A percentile compares a stretch with the other conserved stretches of the same genome.
Conservation (phyloP, 2,113 vertebrate species). For the Gallinago undulata region DNA sequence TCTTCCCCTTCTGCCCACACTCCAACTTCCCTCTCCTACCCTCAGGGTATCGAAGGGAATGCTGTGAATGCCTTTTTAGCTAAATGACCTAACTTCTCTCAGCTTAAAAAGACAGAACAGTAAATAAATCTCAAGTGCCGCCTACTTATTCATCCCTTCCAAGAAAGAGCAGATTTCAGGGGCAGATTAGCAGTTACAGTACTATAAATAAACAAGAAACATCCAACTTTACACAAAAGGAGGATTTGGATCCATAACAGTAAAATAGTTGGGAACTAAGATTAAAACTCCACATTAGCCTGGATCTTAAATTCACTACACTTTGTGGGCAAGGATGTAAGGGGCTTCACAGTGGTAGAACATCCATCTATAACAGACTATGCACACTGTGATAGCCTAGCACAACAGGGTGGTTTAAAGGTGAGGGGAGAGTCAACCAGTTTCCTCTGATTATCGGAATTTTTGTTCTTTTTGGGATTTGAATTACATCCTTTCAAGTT, state of each 20-base stretch:
- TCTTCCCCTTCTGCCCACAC: not conserved
- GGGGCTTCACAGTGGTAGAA: not conserved
- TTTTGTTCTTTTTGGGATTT: constrained; percentile 1
- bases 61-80: not conserved
- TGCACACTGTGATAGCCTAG: not conserved
- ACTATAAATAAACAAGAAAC: not conserved
- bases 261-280: not conserved
- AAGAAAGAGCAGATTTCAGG: not conserved
- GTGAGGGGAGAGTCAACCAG: not conserved
- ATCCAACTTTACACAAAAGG: not conserved
- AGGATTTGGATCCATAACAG: not conserved
- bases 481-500: constrained; percentile 29
- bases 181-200: not conserved
- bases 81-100: not conserved
- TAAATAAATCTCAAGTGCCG: not conserved
- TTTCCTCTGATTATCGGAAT: not conserved
- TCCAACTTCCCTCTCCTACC: not conserved
- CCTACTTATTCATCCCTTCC: not conserved
- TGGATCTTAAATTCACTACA: not conserved
- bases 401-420: not conserved
- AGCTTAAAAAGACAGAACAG: not conserved
- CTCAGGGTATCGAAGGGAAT: not conserved
- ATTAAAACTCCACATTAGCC: not conserved
- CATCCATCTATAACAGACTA: not conserved
- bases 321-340: not conserved